phyloP scores from a whole-genome alignment of 2,797 vertebrate species.

The Hydrophis major region DNA sequence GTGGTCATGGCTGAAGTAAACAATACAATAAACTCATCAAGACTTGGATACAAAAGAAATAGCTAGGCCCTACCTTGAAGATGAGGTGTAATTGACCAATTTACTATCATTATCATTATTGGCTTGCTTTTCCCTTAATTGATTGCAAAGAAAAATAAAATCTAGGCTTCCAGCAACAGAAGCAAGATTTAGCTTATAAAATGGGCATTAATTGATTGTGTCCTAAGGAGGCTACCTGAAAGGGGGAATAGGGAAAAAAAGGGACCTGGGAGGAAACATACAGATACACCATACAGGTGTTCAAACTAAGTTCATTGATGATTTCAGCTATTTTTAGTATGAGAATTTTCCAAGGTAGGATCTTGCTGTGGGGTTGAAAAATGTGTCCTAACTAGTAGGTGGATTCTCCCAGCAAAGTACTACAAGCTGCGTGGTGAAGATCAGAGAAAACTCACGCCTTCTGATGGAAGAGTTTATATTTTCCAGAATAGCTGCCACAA shows the following conservation, averaged over 20 bases:
- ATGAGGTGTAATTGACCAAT: not conserved
- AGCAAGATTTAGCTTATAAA: not conserved
- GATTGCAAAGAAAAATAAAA: not conserved
- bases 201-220: not conserved
- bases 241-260: not conserved
- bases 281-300: not conserved
- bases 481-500: not conserved
- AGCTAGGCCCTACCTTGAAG: not conserved
- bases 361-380: not conserved
- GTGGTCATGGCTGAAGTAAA: not conserved
- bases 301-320: not conserved
- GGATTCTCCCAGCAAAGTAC: not conserved
- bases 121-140: not conserved
- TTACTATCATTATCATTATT: not conserved
- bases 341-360: not conserved
- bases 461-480: not conserved
- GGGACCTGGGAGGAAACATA: not conserved
- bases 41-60: not conserved
- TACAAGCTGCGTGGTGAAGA: not conserved
- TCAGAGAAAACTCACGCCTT: not conserved
- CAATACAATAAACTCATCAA: not conserved
- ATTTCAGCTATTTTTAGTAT: not conserved
- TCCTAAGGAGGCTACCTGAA: not conserved
- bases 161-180: not conserved
- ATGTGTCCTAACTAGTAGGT: not conserved